phyloP scores from a whole-genome alignment of 2,888 invertebrate genomes.

The Gymnocheta viridis region DNA sequence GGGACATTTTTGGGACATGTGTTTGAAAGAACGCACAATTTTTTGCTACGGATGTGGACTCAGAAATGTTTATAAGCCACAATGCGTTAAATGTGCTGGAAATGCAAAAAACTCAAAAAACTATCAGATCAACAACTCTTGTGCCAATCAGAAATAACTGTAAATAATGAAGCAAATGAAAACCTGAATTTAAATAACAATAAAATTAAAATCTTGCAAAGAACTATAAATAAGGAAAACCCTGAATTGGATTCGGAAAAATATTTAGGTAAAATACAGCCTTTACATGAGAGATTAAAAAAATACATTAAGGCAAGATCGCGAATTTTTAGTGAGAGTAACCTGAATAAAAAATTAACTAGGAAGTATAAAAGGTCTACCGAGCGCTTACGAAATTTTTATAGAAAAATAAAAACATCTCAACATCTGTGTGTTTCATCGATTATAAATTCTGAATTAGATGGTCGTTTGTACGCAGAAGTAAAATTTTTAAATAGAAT shows the following conservation, averaged over 20 bases:
- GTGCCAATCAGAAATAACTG: background rate
- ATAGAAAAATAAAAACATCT: background rate
- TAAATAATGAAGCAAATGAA: background rate
- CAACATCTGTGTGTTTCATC: background rate
- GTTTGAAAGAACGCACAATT: background rate
- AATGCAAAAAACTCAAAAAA: constrained; percentile 10
- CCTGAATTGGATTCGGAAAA: too few relatives aligned
- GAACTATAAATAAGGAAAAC: too few relatives aligned
- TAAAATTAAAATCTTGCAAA: too few relatives aligned
- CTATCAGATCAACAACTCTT: background rate
- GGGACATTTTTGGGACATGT: constrained; percentile 45
- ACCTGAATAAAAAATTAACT: background rate
- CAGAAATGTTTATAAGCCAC: constrained; percentile 40
- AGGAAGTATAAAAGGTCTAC: constrained; percentile 1
- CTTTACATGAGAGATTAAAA: constrained; percentile 7
- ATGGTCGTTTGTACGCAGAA: constrained; percentile 7
- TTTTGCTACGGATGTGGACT: constrained; percentile 40
- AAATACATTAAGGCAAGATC: background rate
- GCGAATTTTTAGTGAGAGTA: background rate
- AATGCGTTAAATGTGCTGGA: constrained; percentile 18
- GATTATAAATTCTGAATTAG: background rate
- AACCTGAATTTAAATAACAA: too few relatives aligned
- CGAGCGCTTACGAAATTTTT: constrained; percentile 15
- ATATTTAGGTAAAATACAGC: background rate
- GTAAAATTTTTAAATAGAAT: background rate